phyloP scores from a whole-genome alignment of 2,113 vertebrate genomes.

The Hipposideros armiger region DNA sequence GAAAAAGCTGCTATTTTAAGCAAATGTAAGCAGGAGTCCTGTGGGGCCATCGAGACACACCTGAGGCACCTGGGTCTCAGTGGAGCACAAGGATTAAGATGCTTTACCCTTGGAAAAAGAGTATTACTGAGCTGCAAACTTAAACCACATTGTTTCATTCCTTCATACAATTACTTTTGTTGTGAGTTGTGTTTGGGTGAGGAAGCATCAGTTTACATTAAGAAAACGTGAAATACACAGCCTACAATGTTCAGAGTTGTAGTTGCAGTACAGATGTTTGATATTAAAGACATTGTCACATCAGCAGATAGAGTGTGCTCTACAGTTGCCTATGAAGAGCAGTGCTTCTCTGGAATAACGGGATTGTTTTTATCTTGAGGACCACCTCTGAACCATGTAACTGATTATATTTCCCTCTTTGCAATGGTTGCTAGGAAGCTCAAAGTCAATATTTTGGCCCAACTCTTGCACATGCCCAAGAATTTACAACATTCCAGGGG shows the following conservation, averaged over 20 bases:
- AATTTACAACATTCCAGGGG: background rate
- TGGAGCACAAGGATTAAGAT: background rate
- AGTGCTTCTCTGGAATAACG: slow-evolving; percentile 25
- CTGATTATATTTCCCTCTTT: slow-evolving; percentile 41
- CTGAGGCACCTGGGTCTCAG: background rate
- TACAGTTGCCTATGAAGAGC: background rate
- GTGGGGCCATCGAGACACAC: background rate
- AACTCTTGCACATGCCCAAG: background rate
- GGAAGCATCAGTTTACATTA: slow-evolving; percentile 18
- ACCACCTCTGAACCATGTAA: background rate
- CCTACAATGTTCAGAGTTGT: background rate
- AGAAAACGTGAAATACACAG: background rate
- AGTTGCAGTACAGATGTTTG: background rate
- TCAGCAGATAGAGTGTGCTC: background rate
- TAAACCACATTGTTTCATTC: background rate
- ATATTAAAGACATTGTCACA: background rate
- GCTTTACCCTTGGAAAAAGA: slow-evolving; percentile 11
- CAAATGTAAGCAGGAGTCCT: background rate
- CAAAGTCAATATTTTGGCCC: slow-evolving; percentile 42
- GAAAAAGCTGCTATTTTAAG: slow-evolving; percentile 20
- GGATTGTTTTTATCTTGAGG: slow-evolving; percentile 44
- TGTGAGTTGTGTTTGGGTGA: slow-evolving; percentile 54
- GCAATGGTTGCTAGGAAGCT: slow-evolving; percentile 45
- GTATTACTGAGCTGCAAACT: background rate
- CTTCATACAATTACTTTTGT: slow-evolving; percentile 13